phyloP scores from a whole-genome alignment of 2,797 vertebrate genomes.

The Anabas testudineus region DNA sequence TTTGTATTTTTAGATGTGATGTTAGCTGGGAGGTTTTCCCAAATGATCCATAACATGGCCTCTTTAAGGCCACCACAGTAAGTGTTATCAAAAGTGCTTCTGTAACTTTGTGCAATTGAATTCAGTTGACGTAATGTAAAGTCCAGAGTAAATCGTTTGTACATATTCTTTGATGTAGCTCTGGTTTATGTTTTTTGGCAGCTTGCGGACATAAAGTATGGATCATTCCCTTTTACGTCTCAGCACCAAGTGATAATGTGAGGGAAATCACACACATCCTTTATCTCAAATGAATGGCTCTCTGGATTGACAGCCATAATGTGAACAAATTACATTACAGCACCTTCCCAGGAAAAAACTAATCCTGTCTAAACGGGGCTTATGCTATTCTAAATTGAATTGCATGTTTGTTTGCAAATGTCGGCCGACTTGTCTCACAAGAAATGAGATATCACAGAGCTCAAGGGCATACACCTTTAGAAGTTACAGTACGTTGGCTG shows the following conservation, averaged over 20 bases:
- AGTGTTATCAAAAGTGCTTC: slow-evolving; percentile 4
- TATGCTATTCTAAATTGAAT: slow-evolving; percentile 27
- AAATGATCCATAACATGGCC: too few relatives aligned
- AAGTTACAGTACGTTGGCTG: neutral
- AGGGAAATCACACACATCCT: slow-evolving; percentile 28
- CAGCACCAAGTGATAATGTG: slow-evolving; percentile 11
- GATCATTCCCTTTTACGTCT: slow-evolving; percentile 7
- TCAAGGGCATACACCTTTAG: slow-evolving; percentile 23
- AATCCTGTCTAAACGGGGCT: slow-evolving; percentile 43
- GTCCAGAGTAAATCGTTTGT: slow-evolving; percentile 12
- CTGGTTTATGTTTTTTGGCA: slow-evolving; percentile 9
- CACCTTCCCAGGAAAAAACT: slow-evolving; percentile 18
- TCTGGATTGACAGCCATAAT: slow-evolving; percentile 35
- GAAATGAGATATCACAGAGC: neutral
- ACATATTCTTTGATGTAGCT: neutral
- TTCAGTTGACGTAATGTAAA: slow-evolving; percentile 9
- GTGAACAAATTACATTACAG: slow-evolving; percentile 43
- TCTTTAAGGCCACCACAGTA: neutral
- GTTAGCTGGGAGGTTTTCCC: too few relatives aligned
- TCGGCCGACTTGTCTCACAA: neutral
- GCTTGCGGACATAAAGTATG: neutral
- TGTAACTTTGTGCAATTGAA: slow-evolving; percentile 4
- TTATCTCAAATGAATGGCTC: slow-evolving; percentile 34
- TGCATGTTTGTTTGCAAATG: slow-evolving; percentile 10
- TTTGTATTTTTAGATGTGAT: too few relatives aligned